These are phyloP conservation scores for Panthera uncia DNA, from an alignment of 2,113 vertebrate genomes.

Conservation along the genomic window DNA sequence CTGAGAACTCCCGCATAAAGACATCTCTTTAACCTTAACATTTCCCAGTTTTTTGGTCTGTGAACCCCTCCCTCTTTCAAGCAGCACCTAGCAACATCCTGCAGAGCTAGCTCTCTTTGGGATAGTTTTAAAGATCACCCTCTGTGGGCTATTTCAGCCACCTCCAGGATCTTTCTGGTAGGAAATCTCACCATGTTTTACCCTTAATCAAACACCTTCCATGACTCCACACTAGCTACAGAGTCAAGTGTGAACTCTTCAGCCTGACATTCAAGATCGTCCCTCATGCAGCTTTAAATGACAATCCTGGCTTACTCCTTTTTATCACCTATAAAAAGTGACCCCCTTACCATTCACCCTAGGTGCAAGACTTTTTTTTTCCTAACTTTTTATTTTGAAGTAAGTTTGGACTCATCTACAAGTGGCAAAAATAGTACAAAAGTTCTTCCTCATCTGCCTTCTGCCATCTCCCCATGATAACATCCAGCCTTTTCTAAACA, in stretches of 20 bases:
- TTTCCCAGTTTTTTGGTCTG: background rate
- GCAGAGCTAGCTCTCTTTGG: background rate
- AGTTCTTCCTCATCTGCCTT: background rate
- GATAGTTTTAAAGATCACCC: background rate
- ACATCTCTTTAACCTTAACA: background rate
- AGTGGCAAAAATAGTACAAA: background rate
- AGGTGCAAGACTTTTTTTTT: background rate
- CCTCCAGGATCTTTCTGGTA: background rate
- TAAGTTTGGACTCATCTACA: conserved; percentile 23
- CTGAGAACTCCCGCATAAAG: background rate
- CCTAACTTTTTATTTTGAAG: conserved; percentile 19
- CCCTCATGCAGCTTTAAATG: background rate
- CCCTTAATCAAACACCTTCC: background rate
- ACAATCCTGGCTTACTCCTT: background rate
- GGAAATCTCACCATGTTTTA: background rate
- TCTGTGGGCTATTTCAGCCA: background rate
- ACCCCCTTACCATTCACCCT: background rate
- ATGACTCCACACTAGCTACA: background rate
- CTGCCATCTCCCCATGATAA: background rate
- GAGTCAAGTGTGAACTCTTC: background rate
- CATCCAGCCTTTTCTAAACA: background rate
- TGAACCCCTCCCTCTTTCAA: background rate
- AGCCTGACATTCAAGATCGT: background rate
- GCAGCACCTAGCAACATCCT: background rate
- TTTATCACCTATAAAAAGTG: background rate